phyloP scores from a whole-genome alignment of 1,140 invertebrate species.

The Drosophila hydei region DNA sequence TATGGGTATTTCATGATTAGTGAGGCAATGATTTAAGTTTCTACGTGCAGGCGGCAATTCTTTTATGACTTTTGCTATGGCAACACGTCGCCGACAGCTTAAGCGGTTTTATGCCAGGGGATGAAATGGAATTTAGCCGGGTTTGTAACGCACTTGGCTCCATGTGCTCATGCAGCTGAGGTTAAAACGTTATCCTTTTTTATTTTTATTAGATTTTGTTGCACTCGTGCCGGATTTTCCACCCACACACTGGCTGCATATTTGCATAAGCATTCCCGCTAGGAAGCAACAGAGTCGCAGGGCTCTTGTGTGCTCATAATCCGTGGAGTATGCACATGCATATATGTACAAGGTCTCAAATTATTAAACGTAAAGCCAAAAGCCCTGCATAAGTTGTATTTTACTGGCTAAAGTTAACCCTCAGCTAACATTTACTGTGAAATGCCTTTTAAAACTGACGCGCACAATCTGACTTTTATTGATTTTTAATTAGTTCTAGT shows the following conservation, averaged over 20 bases:
- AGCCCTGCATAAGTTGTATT: background rate
- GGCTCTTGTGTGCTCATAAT: background rate
- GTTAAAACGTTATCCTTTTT: constrained; percentile 19
- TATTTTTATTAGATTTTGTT: constrained; percentile 31
- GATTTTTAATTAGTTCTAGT: constrained; percentile 42
- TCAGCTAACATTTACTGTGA: background rate
- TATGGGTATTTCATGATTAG: constrained; percentile 32
- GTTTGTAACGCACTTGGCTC: constrained; percentile 21
- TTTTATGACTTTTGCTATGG: constrained; percentile 44
- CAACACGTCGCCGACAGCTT: constrained; percentile 24
- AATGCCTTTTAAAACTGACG: background rate
- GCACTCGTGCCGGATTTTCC: constrained; percentile 14
- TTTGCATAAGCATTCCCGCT: constrained; percentile 27
- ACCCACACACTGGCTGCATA: constrained; percentile 3
- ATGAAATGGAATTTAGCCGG: constrained; percentile 22
- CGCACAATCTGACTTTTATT: constrained; percentile 20
- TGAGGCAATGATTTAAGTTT: constrained; percentile 42
- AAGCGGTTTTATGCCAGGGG: constrained; percentile 9
- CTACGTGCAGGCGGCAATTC: constrained; percentile 13
- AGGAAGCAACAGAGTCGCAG: background rate
- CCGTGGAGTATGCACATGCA: background rate
- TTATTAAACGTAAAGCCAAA: constrained; percentile 1
- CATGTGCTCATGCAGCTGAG: constrained; percentile 5
- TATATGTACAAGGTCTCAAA: background rate
- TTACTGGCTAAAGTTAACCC: background rate